phyloP scores from a whole-genome alignment of 2,888 invertebrate genomes.

The Epiblema foenella region DNA sequence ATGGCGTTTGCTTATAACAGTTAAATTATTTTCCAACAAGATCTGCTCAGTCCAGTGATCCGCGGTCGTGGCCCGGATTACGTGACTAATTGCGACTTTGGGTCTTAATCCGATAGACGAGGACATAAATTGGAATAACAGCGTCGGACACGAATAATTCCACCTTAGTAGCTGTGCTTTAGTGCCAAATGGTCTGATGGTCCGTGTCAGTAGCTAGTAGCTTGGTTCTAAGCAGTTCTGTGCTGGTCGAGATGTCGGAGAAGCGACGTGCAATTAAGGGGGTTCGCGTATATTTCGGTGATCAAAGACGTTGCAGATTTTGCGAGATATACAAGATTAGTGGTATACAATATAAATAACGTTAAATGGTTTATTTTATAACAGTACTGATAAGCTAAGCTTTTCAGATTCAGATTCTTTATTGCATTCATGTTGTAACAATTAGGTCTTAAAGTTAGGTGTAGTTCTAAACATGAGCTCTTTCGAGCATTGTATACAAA shows the following conservation, averaged over 20 bases:
- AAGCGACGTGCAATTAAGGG: constrained; percentile 35
- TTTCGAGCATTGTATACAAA: too few species aligned
- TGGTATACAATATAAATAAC: background rate
- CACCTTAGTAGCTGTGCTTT: constrained; percentile 11
- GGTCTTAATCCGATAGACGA: constrained; percentile 30
- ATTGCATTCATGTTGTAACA: too few species aligned
- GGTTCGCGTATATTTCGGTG: constrained; percentile 27
- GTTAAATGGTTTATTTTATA: too few species aligned
- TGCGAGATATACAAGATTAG: constrained; percentile 18
- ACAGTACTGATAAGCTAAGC: too few species aligned
- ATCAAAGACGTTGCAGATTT: constrained; percentile 25
- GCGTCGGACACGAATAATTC: constrained; percentile 13
- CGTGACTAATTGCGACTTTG: constrained; percentile 30
- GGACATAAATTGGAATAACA: constrained; percentile 34
- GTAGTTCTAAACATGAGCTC: too few species aligned
- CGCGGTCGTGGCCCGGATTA: constrained; percentile 12
- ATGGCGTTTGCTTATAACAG: constrained; percentile 16
- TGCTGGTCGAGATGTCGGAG: background rate
- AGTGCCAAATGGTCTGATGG: background rate
- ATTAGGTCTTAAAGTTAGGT: too few species aligned
- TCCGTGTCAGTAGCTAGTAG: background rate
- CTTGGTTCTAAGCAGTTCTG: constrained; percentile 7
- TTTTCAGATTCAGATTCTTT: too few species aligned
- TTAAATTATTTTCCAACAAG: constrained; percentile 27
- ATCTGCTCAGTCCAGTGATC: constrained; percentile 31